These are phyloP conservation scores for Drosophila heteroneura DNA, from an alignment of 2,888 invertebrate species.

Conservation along the genomic window DNA sequence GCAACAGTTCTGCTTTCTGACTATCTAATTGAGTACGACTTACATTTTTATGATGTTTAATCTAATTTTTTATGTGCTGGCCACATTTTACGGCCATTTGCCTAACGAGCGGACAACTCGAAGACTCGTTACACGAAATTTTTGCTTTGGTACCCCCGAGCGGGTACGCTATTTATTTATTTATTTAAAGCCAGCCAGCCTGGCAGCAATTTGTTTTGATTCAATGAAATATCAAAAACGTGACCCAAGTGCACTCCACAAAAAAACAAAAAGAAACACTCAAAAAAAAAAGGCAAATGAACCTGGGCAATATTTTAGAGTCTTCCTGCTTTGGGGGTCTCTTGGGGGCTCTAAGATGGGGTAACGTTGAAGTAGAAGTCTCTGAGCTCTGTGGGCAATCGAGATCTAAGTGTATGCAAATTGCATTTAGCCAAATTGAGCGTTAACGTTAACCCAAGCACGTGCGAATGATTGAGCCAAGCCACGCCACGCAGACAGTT, in stretches of 20 bases:
- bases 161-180: constrained; percentile 57
- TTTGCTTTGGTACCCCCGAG: constrained; percentile 23
- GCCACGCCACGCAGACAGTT: background rate
- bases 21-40: constrained; percentile 66
- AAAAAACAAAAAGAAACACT: constrained; percentile 13
- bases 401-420: constrained; percentile 70
- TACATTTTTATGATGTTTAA: constrained; percentile 77
- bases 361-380: constrained; percentile 3
- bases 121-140: constrained; percentile 49
- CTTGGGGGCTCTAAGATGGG: background rate
- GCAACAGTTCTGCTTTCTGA: constrained; percentile 19
- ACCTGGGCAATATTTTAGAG: constrained; percentile 55
- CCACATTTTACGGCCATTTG: constrained; percentile 64
- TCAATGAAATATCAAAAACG: constrained; percentile 82
- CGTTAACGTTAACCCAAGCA: constrained; percentile 67
- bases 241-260: constrained; percentile 66
- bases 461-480: constrained; percentile 71
- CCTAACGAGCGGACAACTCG: constrained; percentile 70
- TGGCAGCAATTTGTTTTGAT: constrained; percentile 78
- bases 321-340: background rate
- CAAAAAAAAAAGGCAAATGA: constrained; percentile 43
- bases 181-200: constrained; percentile 66
- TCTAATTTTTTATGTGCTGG: constrained; percentile 66
- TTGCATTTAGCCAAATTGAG: constrained; percentile 70
- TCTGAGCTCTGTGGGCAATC: constrained; percentile 18